Evolutionary conservation across 2,888 invertebrate genomes (phyloP).

Genomic region (Mythimna vitellina): DNA sequence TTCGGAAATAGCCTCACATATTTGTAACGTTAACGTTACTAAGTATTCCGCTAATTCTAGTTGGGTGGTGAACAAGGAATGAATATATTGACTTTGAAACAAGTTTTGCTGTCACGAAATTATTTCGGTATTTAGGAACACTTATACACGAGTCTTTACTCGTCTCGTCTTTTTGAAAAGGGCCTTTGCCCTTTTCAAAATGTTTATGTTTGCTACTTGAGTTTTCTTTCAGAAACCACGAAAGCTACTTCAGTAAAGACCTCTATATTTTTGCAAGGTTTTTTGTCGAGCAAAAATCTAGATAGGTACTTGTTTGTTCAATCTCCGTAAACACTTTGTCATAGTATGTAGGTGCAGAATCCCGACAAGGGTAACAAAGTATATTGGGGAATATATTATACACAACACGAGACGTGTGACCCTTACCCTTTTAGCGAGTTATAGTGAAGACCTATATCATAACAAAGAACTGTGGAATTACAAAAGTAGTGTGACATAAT

Average conservation of each 20-base stretch:
- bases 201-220: background rate
- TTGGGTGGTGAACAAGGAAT: constrained; percentile 29
- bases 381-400: constrained; percentile 48
- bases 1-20: constrained; percentile 56
- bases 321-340: constrained; percentile 37
- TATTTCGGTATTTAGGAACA: background rate
- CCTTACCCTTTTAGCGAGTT: constrained; percentile 44
- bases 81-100: constrained; percentile 43
- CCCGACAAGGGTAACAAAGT: constrained; percentile 47
- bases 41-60: constrained; percentile 50
- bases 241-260: background rate
- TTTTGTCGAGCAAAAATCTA: background rate
- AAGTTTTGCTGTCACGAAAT: constrained; percentile 6
- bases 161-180: no score
- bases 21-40: constrained; percentile 56
- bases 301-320: background rate
- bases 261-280: background rate
- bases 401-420: constrained; percentile 34
- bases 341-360: constrained; percentile 18
- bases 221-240: background rate
- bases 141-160: background rate
- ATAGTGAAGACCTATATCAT: constrained; percentile 24
- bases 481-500: constrained; percentile 27
- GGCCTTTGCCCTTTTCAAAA: constrained; percentile 3
- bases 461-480: constrained; percentile 37